These are phyloP conservation scores for Aleiodes alternator DNA, from an alignment of 2,888 invertebrate species.

Conservation along the genomic window DNA sequence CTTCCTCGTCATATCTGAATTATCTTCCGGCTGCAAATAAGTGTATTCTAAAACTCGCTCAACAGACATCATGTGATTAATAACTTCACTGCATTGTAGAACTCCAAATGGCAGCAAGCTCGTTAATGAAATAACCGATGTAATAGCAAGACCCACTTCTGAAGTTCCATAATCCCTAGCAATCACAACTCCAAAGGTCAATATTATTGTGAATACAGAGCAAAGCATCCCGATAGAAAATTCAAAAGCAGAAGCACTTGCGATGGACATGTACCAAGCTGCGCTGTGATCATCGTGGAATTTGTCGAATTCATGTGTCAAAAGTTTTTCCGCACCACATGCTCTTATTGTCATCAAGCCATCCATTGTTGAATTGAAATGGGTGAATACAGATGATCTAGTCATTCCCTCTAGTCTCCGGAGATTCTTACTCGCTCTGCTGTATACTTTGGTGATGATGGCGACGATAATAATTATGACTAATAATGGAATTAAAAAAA, in stretches of 20 bases:
- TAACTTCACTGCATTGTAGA: conserved; percentile 88
- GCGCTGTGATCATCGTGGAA: conserved; percentile 76
- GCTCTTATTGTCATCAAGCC: conserved; percentile 77
- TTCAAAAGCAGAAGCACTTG: conserved; percentile 73
- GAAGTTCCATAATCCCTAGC: conserved; percentile 79
- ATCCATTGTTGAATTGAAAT: conserved; percentile 82
- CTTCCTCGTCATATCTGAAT: conserved; percentile 76
- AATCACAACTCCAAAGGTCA: conserved; percentile 81
- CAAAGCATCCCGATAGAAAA: conserved; percentile 81
- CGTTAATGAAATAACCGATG: conserved; percentile 84
- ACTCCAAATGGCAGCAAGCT: conserved; percentile 93
- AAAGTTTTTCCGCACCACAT: conserved; percentile 80
- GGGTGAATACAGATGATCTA: conserved; percentile 87
- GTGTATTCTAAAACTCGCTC: conserved; percentile 82
- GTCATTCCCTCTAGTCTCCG: conserved; percentile 82
- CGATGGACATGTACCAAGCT: conserved; percentile 62
- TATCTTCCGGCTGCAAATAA: conserved; percentile 83
- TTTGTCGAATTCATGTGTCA: conserved; percentile 80
- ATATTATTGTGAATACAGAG: conserved; percentile 80
- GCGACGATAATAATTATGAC: conserved; percentile 79
- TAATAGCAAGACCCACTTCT: conserved; percentile 80
- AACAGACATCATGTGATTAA: conserved; percentile 87
- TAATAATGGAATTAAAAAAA: conserved; percentile 79
- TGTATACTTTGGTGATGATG: conserved; percentile 79
- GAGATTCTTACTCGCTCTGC: conserved; percentile 84